phyloP scores from a whole-genome alignment of 2,888 invertebrate genomes.

The Melanophora roralis region DNA sequence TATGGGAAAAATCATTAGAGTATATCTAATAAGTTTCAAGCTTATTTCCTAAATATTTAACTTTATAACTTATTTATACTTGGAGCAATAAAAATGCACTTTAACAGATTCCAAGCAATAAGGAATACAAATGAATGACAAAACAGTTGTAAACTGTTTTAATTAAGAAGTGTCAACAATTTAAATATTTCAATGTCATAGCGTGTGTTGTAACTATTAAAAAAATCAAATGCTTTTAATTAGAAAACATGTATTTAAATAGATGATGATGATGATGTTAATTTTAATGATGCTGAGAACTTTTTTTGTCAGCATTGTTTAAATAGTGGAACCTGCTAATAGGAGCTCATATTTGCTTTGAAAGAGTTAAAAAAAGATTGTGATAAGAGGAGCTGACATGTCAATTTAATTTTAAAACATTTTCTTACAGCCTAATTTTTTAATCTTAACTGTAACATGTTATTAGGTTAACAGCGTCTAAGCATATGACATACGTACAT shows the following conservation, averaged over 20 bases:
- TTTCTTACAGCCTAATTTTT: not conserved
- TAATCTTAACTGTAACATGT: not conserved
- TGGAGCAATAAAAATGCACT: constrained; percentile 21
- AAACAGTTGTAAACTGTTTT: not conserved
- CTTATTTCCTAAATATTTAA: not conserved
- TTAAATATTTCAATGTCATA: constrained; percentile 21
- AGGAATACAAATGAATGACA: not conserved
- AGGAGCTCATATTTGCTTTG: constrained; percentile 37
- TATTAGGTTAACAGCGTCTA: not conserved
- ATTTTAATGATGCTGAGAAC: constrained; percentile 51
- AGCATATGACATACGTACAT: no score
- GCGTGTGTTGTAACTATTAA: constrained; percentile 32
- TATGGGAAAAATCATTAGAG: constrained; percentile 54
- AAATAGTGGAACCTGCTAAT: constrained; percentile 50
- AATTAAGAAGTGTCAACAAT: constrained; percentile 45
- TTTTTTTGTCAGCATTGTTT: constrained; percentile 35
- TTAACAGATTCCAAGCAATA: not conserved
- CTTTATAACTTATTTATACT: no score
- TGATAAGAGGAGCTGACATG: constrained; percentile 3
- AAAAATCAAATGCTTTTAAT: constrained; percentile 29
- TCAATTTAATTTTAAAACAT: not conserved
- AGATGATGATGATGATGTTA: not conserved
- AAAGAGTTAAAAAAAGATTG: not conserved
- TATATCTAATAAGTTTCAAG: constrained; percentile 34
- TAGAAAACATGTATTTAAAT: constrained; percentile 14